phyloP scores from a whole-genome alignment of 2,888 invertebrate species.

The Aelia acuminata region DNA sequence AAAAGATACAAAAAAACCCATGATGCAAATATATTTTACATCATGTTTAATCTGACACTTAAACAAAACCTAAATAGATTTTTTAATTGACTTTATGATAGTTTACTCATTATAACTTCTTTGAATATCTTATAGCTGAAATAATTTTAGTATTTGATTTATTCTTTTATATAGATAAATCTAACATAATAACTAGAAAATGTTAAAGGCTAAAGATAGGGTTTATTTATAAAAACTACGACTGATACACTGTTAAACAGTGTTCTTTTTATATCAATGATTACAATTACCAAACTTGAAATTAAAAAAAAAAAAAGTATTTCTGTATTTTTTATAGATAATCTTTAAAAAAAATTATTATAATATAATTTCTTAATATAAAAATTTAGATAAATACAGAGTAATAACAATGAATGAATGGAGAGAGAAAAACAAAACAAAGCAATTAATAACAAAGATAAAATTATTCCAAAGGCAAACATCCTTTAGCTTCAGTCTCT shows the following conservation, averaged over 20 bases:
- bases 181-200: not conserved
- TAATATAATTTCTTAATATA: not conserved
- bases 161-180: not conserved
- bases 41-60: too few relatives aligned
- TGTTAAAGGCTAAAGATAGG: not conserved
- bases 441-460: not conserved
- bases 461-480: not conserved
- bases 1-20: too few relatives aligned
- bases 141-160: not conserved
- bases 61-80: too few relatives aligned
- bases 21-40: too few relatives aligned
- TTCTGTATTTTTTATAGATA: not conserved
- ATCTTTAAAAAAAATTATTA: not conserved
- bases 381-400: not conserved
- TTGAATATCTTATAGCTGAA: too few relatives aligned
- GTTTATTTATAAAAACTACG: not conserved
- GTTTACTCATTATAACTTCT: too few relatives aligned
- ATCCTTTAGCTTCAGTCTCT: not conserved
- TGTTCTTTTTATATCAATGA: not conserved
- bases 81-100: too few relatives aligned
- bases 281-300: not conserved
- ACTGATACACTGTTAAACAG: not conserved
- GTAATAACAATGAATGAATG: not conserved
- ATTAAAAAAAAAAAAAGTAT: not conserved
- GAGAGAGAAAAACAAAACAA: not conserved